phyloP scores from a whole-genome alignment of 2,888 invertebrate genomes.

The Saturnia pavonia region DNA sequence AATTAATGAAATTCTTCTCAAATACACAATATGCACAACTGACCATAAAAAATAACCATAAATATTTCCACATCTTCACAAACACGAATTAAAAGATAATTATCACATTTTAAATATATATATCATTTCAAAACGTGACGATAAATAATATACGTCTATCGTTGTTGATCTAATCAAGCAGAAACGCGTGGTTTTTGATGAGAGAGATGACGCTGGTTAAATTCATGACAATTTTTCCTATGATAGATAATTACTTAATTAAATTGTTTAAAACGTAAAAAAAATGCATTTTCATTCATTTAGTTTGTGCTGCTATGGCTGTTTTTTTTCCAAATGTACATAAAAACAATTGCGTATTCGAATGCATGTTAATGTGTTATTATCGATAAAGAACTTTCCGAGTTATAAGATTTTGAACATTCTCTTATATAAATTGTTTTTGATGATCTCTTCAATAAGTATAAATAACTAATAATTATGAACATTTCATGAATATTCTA shows the following conservation, averaged over 20 bases:
- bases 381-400: too few species aligned
- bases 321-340: too few species aligned
- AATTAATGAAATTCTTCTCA: constrained; percentile 51
- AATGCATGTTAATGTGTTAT: too few species aligned
- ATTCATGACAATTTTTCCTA: neutral
- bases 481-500: too few species aligned
- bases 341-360: too few species aligned
- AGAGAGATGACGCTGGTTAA: neutral
- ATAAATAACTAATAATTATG: too few species aligned
- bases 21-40: constrained; percentile 31
- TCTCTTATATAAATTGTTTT: too few species aligned
- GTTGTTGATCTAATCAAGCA: neutral
- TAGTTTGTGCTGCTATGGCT: too few species aligned
- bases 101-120: constrained; percentile 27
- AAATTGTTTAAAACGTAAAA: too few species aligned
- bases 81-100: constrained; percentile 12
- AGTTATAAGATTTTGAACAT: too few species aligned
- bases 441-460: too few species aligned
- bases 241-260: constrained; percentile 4
- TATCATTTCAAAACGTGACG: constrained; percentile 37
- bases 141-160: neutral
- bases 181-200: constrained; percentile 5
- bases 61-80: constrained; percentile 45
- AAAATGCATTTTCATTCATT: neutral
- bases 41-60: constrained; percentile 38